phyloP scores from a whole-genome alignment of 2,797 vertebrate genomes.

The Trematomus bernacchii region DNA sequence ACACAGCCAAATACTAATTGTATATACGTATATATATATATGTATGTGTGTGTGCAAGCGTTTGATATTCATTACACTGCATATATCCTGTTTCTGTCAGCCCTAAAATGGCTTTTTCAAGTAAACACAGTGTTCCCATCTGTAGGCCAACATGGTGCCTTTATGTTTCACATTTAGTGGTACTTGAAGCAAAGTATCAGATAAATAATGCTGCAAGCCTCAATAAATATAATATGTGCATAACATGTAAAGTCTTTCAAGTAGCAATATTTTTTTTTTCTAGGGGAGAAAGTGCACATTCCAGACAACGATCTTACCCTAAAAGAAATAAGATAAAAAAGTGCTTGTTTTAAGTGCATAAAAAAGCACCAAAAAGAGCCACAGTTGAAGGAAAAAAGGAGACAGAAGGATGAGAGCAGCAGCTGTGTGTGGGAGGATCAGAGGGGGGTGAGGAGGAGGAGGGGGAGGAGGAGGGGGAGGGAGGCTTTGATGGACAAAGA shows the following conservation, averaged over 20 bases:
- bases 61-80: slow-evolving; percentile 4
- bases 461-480: slow-evolving; percentile 37
- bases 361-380: slow-evolving; percentile 39
- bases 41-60: background rate
- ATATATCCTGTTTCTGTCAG: slow-evolving; percentile 19
- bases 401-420: slow-evolving; percentile 61
- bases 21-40: background rate
- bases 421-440: slow-evolving; percentile 80
- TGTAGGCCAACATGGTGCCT: background rate
- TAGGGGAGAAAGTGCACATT: background rate
- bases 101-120: slow-evolving; percentile 13
- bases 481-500: slow-evolving; percentile 59
- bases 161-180: background rate
- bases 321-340: background rate
- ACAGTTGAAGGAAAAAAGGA: slow-evolving; percentile 37
- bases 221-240: no score
- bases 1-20: slow-evolving; percentile 33
- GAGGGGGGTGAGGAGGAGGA: slow-evolving; percentile 33
- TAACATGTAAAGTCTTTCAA: background rate
- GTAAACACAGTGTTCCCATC: slow-evolving; percentile 12
- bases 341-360: slow-evolving; percentile 26
- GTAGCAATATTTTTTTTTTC: background rate
- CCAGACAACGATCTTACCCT: background rate
- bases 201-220: no score
- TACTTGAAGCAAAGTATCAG: no score